Percentiles rank a stretch among this genome's conserved stretches.
phyloP scores from a whole-genome alignment of 2,888 invertebrate genomes.

The Macroteleia sp. region DNA sequence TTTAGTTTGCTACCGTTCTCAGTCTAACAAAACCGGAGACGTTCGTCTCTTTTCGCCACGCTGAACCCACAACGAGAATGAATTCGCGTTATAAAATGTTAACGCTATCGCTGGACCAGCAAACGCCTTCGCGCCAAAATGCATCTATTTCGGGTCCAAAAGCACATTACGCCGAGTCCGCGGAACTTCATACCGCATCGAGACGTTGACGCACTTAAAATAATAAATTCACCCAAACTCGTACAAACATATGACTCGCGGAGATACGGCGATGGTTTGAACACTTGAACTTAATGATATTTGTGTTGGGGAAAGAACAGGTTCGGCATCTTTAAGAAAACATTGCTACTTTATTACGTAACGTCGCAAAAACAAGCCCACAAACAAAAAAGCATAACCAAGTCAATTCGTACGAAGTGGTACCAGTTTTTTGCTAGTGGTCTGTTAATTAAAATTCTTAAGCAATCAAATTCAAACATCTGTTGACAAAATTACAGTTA shows the following conservation, averaged over 20 bases:
- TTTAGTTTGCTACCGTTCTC: not conserved
- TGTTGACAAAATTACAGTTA: slow-evolving; percentile 43
- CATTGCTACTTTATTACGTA: slow-evolving; percentile 53
- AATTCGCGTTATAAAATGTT: slow-evolving; percentile 13
- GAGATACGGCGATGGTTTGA: slow-evolving; percentile 12
- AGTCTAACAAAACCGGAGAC: slow-evolving; percentile 57
- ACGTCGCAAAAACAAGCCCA: slow-evolving; percentile 32
- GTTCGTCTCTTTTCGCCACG: not conserved
- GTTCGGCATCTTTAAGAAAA: slow-evolving; percentile 43
- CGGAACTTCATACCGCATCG: slow-evolving; percentile 24
- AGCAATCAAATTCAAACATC: slow-evolving; percentile 47
- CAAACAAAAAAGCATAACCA: slow-evolving; percentile 17
- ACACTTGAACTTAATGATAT: slow-evolving; percentile 56
- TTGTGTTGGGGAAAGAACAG: slow-evolving; percentile 37
- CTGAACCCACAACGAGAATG: slow-evolving; percentile 16
- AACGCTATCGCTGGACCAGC: slow-evolving; percentile 28
- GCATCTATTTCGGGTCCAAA: slow-evolving; percentile 50
- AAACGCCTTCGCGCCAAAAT: slow-evolving; percentile 30
- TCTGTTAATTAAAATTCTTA: slow-evolving; percentile 56
- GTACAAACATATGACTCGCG: slow-evolving; percentile 21
- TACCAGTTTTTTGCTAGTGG: slow-evolving; percentile 18
- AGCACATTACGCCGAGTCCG: slow-evolving; percentile 43
- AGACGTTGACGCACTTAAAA: slow-evolving; percentile 31
- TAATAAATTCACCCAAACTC: slow-evolving; percentile 27
- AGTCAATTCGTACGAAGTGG: slow-evolving; percentile 31